Conservation (phyloP, 2,888 invertebrate species). For the Chalcosyrphus nemorum region DNA sequence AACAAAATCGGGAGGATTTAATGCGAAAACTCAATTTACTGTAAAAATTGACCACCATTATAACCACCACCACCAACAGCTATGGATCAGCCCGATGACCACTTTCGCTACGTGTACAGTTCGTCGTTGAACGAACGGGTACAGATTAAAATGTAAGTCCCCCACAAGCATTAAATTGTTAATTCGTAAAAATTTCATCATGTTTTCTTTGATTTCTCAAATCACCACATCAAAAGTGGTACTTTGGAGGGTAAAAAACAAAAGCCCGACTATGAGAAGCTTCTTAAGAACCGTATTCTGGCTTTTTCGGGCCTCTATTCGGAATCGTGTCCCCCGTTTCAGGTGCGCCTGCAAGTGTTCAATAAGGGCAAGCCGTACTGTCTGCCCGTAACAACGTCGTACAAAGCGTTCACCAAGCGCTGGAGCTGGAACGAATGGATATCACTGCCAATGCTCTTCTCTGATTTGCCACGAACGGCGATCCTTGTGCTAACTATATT, state of each 20-base stretch:
- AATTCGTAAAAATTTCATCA: conserved; percentile 9
- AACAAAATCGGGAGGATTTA: conserved; percentile 48
- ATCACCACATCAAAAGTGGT: conserved; percentile 85
- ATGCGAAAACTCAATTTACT: conserved; percentile 48
- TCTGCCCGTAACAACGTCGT: conserved; percentile 93
- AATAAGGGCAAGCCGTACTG: conserved; percentile 92
- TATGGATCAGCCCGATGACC: conserved; percentile 91
- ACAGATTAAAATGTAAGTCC: conserved; percentile 94
- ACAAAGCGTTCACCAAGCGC: conserved; percentile 94
- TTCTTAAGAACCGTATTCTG: conserved; percentile 93
- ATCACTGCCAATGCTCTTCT: conserved; percentile 93
- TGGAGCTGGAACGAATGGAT: conserved; percentile 99
- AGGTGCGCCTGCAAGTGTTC: conserved; percentile 93
- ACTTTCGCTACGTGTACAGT: conserved; percentile 94
- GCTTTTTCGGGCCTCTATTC: conserved; percentile 95
- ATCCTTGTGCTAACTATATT: conserved; percentile 94
- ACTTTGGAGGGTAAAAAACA: conserved; percentile 95
- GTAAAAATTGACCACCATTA: conserved; percentile 30
- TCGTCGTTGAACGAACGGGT: conserved; percentile 93
- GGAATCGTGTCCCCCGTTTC: conserved; percentile 92
- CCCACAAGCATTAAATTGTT: not conserved
- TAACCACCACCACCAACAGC: too few species aligned
- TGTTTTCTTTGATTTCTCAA: not conserved
- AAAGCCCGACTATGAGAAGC: conserved; percentile 93
- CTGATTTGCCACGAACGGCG: conserved; percentile 94